A percentile compares a stretch with the other conserved stretches of the same genome.
Conservation (phyloP, 2,113 vertebrate genomes). For the Hemiprocne comata region DNA sequence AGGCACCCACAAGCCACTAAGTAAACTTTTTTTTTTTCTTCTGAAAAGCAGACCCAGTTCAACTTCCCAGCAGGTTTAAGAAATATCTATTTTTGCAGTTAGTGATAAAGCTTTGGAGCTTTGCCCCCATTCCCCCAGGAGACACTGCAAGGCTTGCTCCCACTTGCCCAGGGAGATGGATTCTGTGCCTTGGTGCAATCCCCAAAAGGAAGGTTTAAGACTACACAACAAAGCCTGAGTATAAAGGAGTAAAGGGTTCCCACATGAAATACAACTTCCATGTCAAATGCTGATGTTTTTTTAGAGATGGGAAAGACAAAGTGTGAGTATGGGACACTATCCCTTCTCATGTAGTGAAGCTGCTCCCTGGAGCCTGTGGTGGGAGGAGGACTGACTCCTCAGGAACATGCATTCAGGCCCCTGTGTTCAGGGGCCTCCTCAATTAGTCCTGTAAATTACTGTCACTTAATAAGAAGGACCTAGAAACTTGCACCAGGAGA, state of each 20-base stretch:
- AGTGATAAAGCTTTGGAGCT: not conserved
- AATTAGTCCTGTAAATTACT: slow-evolving; percentile 59
- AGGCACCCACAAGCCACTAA: not conserved
- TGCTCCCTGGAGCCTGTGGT: not conserved
- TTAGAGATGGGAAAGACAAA: not conserved
- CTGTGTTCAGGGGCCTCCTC: not conserved
- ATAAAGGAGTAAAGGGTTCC: not conserved
- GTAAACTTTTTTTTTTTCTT: not conserved
- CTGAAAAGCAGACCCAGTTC: not conserved
- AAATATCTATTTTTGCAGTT: not conserved
- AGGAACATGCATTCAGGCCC: not conserved
- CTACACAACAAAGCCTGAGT: not conserved
- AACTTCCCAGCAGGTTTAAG: not conserved
- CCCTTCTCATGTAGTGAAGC: not conserved
- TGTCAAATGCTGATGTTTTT: not conserved
- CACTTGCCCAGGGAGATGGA: not conserved
- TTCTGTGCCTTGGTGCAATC: fast-evolving
- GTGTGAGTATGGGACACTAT: not conserved
- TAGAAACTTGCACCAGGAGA: not conserved
- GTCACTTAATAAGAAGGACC: not conserved
- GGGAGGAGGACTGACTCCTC: not conserved
- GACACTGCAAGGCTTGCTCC: not conserved
- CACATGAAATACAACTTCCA: not conserved
- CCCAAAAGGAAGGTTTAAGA: not conserved
- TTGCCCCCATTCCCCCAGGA: not conserved